These are phyloP conservation scores for Anoplophora glabripennis DNA, from an alignment of 1,140 invertebrate genomes.

Conservation along the genomic window DNA sequence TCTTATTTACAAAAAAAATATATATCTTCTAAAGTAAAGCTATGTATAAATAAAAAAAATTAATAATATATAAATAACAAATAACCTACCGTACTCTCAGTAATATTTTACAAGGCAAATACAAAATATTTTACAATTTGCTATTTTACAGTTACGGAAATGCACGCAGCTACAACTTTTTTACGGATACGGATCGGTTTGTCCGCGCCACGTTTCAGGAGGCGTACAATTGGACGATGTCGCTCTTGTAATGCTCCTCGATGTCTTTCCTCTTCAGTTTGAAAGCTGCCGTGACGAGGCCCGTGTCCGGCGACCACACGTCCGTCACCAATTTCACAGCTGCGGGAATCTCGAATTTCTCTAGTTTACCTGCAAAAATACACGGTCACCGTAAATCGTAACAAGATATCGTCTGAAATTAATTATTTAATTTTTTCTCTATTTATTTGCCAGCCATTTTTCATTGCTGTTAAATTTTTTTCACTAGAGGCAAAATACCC, in stretches of 20 bases:
- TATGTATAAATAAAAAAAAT: constrained; percentile 15
- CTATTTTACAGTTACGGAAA: too few relatives aligned
- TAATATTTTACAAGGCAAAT: constrained; percentile 14
- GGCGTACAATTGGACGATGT: constrained; percentile 91
- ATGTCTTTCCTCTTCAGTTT: constrained; percentile 96
- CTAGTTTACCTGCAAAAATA: constrained; percentile 65
- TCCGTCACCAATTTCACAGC: constrained; percentile 85
- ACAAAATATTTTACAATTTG: constrained; percentile 18
- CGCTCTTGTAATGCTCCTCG: constrained; percentile 84
- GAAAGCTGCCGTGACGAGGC: constrained; percentile 95
- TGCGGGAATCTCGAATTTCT: constrained; percentile 91
- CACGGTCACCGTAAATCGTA: too few relatives aligned
- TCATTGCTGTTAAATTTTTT: too few relatives aligned
- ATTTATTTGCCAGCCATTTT: too few relatives aligned
- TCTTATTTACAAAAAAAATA: constrained; percentile 16
- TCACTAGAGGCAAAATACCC: too few relatives aligned
- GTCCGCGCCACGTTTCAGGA: constrained; percentile 61
- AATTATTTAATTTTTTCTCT: too few relatives aligned
- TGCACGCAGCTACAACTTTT: too few relatives aligned
- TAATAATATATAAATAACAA: background rate
- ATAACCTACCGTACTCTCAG: constrained; percentile 13
- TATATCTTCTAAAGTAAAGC: constrained; percentile 11
- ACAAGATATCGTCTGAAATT: too few relatives aligned
- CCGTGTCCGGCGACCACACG: constrained; percentile 94
- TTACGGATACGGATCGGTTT: too few relatives aligned